Conservation (phyloP, 30 jellyfish, hydroid and myxozoan genomes). For the Aurelia sp. region DNA sequence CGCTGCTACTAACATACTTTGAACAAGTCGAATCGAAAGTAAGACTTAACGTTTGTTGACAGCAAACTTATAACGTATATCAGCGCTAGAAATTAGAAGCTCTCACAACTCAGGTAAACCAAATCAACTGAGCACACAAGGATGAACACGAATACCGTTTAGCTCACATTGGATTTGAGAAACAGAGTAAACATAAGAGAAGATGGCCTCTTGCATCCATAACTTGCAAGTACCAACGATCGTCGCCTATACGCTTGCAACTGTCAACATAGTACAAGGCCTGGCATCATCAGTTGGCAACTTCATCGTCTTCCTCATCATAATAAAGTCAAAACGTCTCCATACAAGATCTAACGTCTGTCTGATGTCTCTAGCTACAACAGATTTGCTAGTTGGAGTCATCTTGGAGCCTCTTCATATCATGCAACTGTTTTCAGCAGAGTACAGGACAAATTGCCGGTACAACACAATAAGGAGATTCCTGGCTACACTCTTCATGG, state of each 20-base stretch:
- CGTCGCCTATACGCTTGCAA: constrained; percentile 38
- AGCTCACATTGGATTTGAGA: no score
- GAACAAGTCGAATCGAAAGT: no score
- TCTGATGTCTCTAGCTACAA: constrained; percentile 70
- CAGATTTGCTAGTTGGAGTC: constrained; percentile 82
- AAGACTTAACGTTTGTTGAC: no score
- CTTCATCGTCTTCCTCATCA: constrained; percentile 40
- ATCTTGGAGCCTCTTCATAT: constrained; percentile 56
- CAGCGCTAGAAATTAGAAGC: no score
- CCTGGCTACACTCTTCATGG: constrained; percentile 62
- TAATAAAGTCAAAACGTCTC: constrained; percentile 25
- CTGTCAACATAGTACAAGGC: constrained; percentile 35
- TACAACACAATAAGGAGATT: constrained; percentile 57
- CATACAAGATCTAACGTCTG: constrained; percentile 61
- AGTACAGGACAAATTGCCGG: constrained; percentile 40
- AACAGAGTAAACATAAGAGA: no score
- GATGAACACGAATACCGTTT: no score
- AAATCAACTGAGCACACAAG: no score
- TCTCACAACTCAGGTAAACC: no score
- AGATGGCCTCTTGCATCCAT: constrained; percentile 40
- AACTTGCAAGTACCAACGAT: constrained; percentile 20
- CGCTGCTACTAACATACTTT: no score
- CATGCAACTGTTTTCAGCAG: constrained; percentile 41
- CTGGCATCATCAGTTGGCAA: constrained; percentile 45
- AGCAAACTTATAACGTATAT: no score